Conservation (phyloP, 2,888 invertebrate genomes). For the Scaptomyza caliginosa region DNA sequence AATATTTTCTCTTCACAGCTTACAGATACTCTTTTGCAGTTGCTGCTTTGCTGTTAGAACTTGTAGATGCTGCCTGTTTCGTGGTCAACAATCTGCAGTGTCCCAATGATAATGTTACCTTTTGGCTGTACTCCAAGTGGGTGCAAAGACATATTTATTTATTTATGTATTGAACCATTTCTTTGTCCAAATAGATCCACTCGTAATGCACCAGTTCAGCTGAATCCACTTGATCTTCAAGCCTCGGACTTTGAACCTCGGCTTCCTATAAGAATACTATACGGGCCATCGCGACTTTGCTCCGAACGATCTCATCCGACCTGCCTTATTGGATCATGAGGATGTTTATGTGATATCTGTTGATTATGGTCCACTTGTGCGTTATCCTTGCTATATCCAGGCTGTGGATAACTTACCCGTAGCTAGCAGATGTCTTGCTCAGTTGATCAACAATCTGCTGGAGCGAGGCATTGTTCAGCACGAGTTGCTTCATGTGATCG, state of each 20-base stretch:
- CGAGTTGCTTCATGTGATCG: constrained; percentile 86
- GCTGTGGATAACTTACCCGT: constrained; percentile 86
- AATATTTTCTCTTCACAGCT: not conserved
- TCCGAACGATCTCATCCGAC: constrained; percentile 86
- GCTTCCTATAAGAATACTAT: constrained; percentile 86
- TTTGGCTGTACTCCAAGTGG: constrained; percentile 87
- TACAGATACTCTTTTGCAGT: constrained; percentile 25
- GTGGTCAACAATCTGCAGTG: constrained; percentile 79
- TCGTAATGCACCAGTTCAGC: constrained; percentile 84
- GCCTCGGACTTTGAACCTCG: constrained; percentile 70
- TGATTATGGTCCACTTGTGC: constrained; percentile 87
- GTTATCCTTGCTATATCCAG: constrained; percentile 86
- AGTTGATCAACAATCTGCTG: constrained; percentile 86
- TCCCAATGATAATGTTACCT: constrained; percentile 87
- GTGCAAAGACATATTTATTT: constrained; percentile 12
- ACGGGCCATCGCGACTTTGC: constrained; percentile 86
- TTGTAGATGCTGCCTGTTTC: constrained; percentile 69
- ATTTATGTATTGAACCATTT: not conserved
- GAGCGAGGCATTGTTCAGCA: constrained; percentile 83
- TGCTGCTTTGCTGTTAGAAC: constrained; percentile 41
- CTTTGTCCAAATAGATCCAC: constrained; percentile 48
- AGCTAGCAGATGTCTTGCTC: constrained; percentile 87
- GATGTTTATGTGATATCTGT: constrained; percentile 87
- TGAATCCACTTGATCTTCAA: constrained; percentile 81
- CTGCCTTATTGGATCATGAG: constrained; percentile 86